A percentile compares a stretch with the other conserved stretches of the same genome.
Evolutionary conservation across 2,888 invertebrate genomes (phyloP).

Genomic region (Sarcophaga rosellei): DNA sequence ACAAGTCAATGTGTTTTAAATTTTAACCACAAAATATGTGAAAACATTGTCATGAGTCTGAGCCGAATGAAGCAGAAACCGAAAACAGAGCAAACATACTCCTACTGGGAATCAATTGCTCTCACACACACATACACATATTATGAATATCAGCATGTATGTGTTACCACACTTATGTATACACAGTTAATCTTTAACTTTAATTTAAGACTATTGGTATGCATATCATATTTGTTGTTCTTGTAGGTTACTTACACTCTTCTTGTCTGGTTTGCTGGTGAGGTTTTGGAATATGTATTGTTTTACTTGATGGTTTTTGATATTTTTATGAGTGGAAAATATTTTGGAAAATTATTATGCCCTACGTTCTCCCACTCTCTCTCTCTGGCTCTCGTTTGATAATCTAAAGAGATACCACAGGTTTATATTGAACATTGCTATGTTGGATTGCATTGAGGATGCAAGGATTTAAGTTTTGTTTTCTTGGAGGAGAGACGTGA

Average conservation of each 20-base stretch:
- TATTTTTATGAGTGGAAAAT: constrained; percentile 49
- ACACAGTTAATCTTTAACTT: constrained; percentile 23
- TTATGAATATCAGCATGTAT: neutral
- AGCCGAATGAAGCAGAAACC: neutral
- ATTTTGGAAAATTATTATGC: neutral
- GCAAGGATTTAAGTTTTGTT: too few relatives aligned
- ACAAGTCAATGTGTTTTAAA: constrained; percentile 47
- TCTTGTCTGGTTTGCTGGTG: constrained; percentile 10
- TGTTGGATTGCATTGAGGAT: neutral
- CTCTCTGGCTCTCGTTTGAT: neutral
- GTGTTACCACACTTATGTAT: constrained; percentile 18
- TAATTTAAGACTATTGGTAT: constrained; percentile 16
- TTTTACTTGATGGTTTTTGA: constrained; percentile 43
- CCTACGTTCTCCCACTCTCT: neutral
- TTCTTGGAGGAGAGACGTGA: too few relatives aligned
- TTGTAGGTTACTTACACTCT: neutral
- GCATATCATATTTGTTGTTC: neutral
- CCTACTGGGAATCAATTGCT: neutral
- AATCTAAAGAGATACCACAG: neutral
- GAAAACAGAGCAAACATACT: constrained; percentile 1
- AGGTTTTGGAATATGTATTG: constrained; percentile 31
- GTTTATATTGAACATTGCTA: neutral
- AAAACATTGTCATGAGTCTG: constrained; percentile 56
- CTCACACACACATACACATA: neutral
- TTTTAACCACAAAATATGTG: constrained; percentile 66